A percentile compares a stretch with the other conserved stretches of the same genome.
These are phyloP conservation scores for Xenentodon cancila DNA, from an alignment of 2,797 vertebrate genomes.

Conservation along the genomic window DNA sequence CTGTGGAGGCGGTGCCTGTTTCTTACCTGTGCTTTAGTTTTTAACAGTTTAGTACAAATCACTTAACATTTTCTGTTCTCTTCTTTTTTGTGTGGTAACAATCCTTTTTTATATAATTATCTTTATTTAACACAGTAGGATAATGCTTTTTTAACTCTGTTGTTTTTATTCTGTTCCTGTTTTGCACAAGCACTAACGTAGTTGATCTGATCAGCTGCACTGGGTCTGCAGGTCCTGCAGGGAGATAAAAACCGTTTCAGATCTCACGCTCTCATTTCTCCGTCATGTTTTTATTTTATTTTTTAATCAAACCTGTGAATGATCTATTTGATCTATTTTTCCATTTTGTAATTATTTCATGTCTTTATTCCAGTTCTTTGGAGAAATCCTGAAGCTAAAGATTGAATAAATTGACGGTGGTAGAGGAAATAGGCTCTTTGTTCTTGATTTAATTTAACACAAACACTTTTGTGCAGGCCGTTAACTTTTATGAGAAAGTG, in stretches of 20 bases:
- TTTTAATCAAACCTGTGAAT: constrained; percentile 80
- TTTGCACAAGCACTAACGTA: constrained; percentile 82
- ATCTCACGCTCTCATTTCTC: constrained; percentile 61
- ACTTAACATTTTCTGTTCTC: constrained; percentile 63
- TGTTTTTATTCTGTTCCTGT: constrained; percentile 52
- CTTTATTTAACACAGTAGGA: constrained; percentile 71
- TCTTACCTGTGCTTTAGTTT: constrained; percentile 62
- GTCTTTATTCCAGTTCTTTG: constrained; percentile 82
- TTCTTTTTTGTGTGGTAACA: constrained; percentile 67
- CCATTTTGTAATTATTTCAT: constrained; percentile 84
- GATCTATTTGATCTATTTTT: constrained; percentile 62
- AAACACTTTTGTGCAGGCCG: no score
- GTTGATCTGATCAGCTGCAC: constrained; percentile 22
- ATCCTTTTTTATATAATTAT: constrained; percentile 50
- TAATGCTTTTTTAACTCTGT: constrained; percentile 51
- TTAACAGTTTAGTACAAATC: no score
- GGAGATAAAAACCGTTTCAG: no score
- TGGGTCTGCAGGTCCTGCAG: no score
- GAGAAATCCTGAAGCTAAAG: constrained; percentile 78
- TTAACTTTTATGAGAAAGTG: no score
- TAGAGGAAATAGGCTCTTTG: constrained; percentile 67
- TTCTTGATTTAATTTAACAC: constrained; percentile 30
- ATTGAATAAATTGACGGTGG: constrained; percentile 85
- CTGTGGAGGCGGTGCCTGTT: constrained; percentile 82
- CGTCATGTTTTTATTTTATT: constrained; percentile 59